Conservation (phyloP, 2,113 vertebrate genomes). For the Cololabis saira region DNA sequence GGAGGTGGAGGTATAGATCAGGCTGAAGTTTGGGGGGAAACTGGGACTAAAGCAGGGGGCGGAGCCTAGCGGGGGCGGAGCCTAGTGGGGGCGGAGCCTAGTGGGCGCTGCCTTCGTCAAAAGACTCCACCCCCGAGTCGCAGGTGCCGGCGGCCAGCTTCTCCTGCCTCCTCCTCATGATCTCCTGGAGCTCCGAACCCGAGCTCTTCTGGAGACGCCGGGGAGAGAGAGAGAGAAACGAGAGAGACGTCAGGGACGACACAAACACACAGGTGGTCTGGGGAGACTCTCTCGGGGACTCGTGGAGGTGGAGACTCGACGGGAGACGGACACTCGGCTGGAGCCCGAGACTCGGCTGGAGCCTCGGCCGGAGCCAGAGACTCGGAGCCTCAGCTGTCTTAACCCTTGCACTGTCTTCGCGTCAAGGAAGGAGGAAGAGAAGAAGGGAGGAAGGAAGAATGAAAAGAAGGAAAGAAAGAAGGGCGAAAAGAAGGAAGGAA, state of each 20-base stretch:
- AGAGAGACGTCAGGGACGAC: not conserved
- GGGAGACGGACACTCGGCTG: too few species aligned
- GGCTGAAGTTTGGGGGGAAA: conserved; percentile 8
- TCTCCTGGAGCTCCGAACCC: conserved; percentile 93
- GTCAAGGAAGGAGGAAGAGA: too few species aligned
- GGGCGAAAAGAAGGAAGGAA: too few species aligned
- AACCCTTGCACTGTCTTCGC: too few species aligned
- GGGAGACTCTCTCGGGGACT: conserved; percentile 23
- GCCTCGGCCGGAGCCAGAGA: too few species aligned
- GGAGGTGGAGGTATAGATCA: conserved; percentile 36
- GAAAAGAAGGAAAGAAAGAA: too few species aligned
- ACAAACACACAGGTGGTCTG: not conserved
- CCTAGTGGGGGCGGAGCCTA: conserved; percentile 75
- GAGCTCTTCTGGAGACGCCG: conserved; percentile 81
- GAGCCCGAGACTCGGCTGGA: too few species aligned
- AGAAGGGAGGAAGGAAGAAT: too few species aligned
- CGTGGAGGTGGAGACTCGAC: too few species aligned
- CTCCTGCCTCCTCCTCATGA: conserved; percentile 96
- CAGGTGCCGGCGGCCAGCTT: conserved; percentile 89
- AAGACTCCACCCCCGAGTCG: conserved; percentile 96
- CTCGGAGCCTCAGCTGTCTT: too few species aligned
- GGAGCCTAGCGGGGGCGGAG: too few species aligned
- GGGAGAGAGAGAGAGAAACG: not conserved
- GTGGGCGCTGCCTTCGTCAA: conserved; percentile 92
- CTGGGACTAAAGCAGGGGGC: not conserved